phyloP scores from a whole-genome alignment of 2,797 vertebrate genomes.

The Balearica regulorum region DNA sequence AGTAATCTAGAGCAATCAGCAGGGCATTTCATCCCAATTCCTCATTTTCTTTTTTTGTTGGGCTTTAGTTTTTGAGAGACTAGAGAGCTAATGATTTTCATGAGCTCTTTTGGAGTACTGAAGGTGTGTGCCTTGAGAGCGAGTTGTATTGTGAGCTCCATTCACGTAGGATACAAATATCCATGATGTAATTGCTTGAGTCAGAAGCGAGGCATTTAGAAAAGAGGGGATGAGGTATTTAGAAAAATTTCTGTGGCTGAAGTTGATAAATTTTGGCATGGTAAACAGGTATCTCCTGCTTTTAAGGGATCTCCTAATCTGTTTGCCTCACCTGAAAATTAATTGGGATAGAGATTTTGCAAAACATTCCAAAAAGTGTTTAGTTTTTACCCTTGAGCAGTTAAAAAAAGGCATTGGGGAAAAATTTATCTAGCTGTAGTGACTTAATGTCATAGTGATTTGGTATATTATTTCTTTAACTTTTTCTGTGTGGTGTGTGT shows the following conservation, averaged over 20 bases:
- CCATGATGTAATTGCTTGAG: background rate
- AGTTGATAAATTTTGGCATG: background rate
- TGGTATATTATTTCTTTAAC: background rate
- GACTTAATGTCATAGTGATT: background rate
- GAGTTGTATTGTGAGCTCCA: background rate
- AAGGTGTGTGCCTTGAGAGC: background rate
- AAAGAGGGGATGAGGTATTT: background rate
- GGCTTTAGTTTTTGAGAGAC: background rate
- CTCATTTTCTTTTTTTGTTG: conserved; percentile 15
- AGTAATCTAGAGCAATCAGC: conserved; percentile 38
- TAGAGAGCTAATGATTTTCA: background rate
- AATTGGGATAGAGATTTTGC: background rate
- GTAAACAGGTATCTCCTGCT: background rate
- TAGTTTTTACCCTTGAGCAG: background rate
- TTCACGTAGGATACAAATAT: background rate
- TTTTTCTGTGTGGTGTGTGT: background rate
- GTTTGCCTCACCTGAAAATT: background rate
- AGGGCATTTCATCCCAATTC: conserved; percentile 34
- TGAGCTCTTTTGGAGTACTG: background rate
- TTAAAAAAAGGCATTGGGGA: background rate
- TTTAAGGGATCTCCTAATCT: background rate
- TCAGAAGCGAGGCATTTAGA: background rate
- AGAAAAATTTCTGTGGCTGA: background rate
- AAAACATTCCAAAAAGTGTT: background rate
- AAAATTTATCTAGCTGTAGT: background rate